A percentile compares a stretch with the other conserved stretches of the same genome.
phyloP scores from a whole-genome alignment of 2,888 invertebrate genomes.

The Troides oblongomaculatus region DNA sequence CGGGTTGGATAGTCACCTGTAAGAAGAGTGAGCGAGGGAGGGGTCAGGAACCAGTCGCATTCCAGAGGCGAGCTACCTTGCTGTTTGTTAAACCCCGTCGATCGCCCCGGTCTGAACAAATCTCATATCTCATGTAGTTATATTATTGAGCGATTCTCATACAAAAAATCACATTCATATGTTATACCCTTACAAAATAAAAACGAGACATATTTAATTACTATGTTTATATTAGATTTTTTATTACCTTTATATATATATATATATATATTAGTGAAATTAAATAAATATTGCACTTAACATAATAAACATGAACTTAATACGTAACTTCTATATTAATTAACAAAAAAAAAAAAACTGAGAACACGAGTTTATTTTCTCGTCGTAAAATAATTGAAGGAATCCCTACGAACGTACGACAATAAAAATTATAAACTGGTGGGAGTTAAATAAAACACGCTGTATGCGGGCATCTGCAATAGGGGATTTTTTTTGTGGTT shows the following conservation, averaged over 20 bases:
- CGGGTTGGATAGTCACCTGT: constrained; percentile 37
- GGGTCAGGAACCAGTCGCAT: constrained; percentile 50
- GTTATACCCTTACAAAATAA: background rate
- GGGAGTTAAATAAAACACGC: constrained; percentile 46
- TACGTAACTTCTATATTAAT: constrained; percentile 14
- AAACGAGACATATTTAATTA: background rate
- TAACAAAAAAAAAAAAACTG: constrained; percentile 24
- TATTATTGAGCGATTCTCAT: constrained; percentile 14
- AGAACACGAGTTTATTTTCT: constrained; percentile 28
- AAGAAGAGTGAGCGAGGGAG: constrained; percentile 36
- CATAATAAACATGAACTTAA: background rate
- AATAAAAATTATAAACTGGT: constrained; percentile 55
- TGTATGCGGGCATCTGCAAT: constrained; percentile 60
- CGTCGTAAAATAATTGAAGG: constrained; percentile 37
- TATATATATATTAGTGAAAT: no score
- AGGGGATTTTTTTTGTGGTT: constrained; percentile 58
- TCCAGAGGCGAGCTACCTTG: constrained; percentile 42
- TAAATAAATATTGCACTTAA: no score
- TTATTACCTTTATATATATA: no score
- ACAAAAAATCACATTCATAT: constrained; percentile 5
- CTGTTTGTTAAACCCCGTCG: constrained; percentile 39
- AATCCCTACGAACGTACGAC: constrained; percentile 43
- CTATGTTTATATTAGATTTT: no score
- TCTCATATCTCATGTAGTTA: constrained; percentile 36
- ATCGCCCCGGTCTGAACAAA: constrained; percentile 35